Base-by-base conservation (phyloP, 2,797 vertebrate species). In the Paratrypauchen microcephalus region DNA sequence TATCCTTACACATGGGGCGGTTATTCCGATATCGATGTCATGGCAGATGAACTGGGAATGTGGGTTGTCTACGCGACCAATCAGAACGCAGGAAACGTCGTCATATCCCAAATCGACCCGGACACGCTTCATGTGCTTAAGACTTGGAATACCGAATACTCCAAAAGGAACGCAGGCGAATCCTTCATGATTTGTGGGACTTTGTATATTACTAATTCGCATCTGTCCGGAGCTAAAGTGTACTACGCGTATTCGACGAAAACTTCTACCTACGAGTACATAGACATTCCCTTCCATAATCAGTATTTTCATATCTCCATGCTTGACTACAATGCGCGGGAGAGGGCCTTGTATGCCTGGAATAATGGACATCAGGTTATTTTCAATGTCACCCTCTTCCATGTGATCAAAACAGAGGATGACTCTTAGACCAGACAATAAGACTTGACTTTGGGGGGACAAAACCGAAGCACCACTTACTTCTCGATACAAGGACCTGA, bases 241-340 rank as follows among this genome's bases (percentile, higher is more conserved):
- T 99, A 98, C 91, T 99, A 97, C 36, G 95, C 97, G 0, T 99
- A 96, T 73, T 96, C 96, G 55, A 99, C 97, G 19, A 98, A 99
- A 92, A 96, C 95, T 0, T 99, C 97, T 18, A 94, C 93, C 0
- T 99, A 99, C 0, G 97, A 99, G 87, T 99, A 99, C 75, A 96
- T 95, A 59, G 97, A 99, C 87, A 98, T 99, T 81, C 97, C 97
- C 5, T 99, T 99, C 88, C 97, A 98, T 88, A 99, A 99, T 81
- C 96, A 98, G 76, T 99, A 99, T 87, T 99, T 97, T 87, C 97
- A 99, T 79, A 99, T 99, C 90, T 99, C 97, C 81, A 99, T 99
- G 97, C 95, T 99, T 61, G 96, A 98, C 91, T 99, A 99, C 89
- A 99, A 99, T 7, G 94, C 97, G 72, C 94, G 95, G 78, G 97